Base-by-base conservation (phyloP, 2,797 vertebrate species). In the Syndactyla subalaris region DNA sequence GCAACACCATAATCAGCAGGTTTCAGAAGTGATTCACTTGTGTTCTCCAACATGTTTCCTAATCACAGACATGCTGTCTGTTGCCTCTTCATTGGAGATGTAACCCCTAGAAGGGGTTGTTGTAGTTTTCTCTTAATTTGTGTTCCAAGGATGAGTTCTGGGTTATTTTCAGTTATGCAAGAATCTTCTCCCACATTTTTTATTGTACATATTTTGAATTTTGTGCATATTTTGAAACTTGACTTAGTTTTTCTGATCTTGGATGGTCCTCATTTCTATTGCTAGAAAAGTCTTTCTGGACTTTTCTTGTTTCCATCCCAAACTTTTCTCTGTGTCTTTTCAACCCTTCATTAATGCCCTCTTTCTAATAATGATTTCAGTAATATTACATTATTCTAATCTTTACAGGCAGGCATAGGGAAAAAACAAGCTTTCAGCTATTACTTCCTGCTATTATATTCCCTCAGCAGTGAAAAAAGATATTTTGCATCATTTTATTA, bases 301-400 rank as follows among this genome's bases (percentile, higher is more conserved):
- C 51, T 82, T 83, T 85, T 65, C n/a, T 84, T 70, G 14, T 61
- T 89, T 89, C 54, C 43, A 49, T 92, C 19, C 21, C 18, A 72
- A 68, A 46, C 3, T 3, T 78, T 36, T 16, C 11, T 75, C 51
- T 49, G 4, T 78, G 54, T 51, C 23, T 81, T 84, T 84, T 55
- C 10, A 55, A n/a, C 22, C 14, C 3, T 61, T 73, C 22, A 62
- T 12, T 82, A 85, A 70, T 76, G 17, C 3, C 9, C 3, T 79
- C 5, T 72, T 81, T 52, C 58, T 79, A 82, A 70, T 26, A 62
- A 32, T 23, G 62, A 54, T 11, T 85, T 54, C 73, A 66, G 24
- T 72, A 79, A 82, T 82, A 91, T 87, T 82, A 45, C 41, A 77
- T 71, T 85, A 88, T 88, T 88, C 61, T 91, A 30, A 80, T 30